Conservation (phyloP, 2,888 invertebrate genomes). For the Leucozona laternaria region DNA sequence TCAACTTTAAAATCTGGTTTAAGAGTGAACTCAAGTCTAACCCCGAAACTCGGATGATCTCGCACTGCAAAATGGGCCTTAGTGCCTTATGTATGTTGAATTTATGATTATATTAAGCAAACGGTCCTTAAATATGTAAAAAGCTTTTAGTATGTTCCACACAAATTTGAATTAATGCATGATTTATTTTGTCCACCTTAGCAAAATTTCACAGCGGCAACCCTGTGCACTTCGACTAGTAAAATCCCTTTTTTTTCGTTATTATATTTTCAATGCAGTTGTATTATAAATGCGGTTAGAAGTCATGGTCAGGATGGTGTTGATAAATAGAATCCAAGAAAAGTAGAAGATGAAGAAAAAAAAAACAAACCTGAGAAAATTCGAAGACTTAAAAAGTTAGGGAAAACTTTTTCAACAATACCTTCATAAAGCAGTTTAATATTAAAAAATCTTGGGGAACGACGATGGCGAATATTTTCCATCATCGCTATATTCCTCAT, state of each 20-base stretch:
- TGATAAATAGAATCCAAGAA: conserved; percentile 12
- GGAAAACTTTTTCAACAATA: conserved; percentile 55
- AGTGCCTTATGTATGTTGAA: too few species aligned
- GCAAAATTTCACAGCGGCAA: background rate
- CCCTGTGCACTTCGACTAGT: conserved; percentile 3
- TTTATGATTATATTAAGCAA: too few species aligned
- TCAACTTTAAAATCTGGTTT: too few species aligned
- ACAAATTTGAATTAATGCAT: background rate
- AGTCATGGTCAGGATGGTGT: conserved; percentile 58
- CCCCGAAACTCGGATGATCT: too few species aligned
- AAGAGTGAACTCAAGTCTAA: too few species aligned
- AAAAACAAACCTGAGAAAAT: conserved; percentile 8
- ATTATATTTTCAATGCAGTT: conserved; percentile 28
- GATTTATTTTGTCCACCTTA: background rate
- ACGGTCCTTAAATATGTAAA: too few species aligned
- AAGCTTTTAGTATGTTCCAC: too few species aligned
- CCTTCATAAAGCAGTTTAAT: conserved; percentile 32
- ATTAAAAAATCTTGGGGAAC: conserved; percentile 39
- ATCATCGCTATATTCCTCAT: conserved; percentile 15
- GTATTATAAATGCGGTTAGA: conserved; percentile 42
- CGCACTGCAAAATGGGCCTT: too few species aligned
- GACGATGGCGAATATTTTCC: conserved; percentile 14
- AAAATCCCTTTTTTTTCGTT: conserved; percentile 12
- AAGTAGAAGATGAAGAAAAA: background rate
- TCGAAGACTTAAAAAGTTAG: conserved; percentile 50